Evolutionary conservation across 2,797 vertebrate species (phyloP).

Genomic region (Cuculus canorus): DNA sequence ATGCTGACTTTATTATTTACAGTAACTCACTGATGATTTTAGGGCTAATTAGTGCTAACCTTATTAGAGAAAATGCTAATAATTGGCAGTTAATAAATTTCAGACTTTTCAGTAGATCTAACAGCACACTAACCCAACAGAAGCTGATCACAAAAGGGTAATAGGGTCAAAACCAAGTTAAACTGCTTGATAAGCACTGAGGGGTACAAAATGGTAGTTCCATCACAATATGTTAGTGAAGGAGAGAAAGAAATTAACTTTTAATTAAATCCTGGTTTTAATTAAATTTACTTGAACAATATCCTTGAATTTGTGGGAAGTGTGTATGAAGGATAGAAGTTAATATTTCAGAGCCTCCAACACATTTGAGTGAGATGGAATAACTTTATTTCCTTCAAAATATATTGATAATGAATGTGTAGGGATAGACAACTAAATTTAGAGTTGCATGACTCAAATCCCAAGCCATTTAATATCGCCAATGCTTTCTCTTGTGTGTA

Average conservation of each 20-base stretch:
- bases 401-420: background rate
- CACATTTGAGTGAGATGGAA: background rate
- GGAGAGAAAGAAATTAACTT: background rate
- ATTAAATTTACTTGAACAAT: background rate
- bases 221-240: background rate
- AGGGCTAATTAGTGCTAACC: conserved; percentile 49
- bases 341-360: background rate
- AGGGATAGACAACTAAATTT: background rate
- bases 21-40: conserved; percentile 37
- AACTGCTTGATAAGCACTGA: background rate
- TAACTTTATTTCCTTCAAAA: background rate
- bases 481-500: background rate
- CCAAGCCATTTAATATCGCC: background rate
- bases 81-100: conserved; percentile 43
- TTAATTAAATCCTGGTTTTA: background rate
- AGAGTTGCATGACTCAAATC: accelerated
- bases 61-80: conserved; percentile 46
- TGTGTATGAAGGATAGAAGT: background rate
- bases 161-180: background rate
- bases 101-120: background rate
- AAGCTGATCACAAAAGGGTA: background rate
- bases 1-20: conserved; percentile 62
- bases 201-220: background rate
- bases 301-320: background rate
- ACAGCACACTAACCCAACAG: background rate